phyloP scores from a whole-genome alignment of 30 jellyfish, hydroid and myxozoan genomes.

The Turritopsis dohrnii region DNA sequence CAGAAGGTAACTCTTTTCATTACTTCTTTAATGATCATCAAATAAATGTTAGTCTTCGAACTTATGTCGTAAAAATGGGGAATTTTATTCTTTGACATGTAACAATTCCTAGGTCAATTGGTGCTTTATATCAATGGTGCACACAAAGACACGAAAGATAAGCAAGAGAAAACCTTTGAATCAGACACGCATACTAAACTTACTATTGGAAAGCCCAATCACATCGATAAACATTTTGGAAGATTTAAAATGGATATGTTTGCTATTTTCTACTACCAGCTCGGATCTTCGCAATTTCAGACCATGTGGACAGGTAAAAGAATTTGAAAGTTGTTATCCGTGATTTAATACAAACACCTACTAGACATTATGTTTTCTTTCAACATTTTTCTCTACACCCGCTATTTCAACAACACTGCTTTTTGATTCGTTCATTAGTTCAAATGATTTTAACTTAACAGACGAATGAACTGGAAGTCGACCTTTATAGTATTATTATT shows the following conservation, averaged over 20 bases:
- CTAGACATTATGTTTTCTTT: too few species aligned
- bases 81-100: background rate
- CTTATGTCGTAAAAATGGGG: background rate
- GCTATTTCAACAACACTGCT: too few species aligned
- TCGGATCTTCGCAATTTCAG: slow-evolving; percentile 14
- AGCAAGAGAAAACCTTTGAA: slow-evolving; percentile 43
- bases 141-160: slow-evolving; percentile 27
- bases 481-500: too few species aligned
- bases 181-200: slow-evolving; percentile 61
- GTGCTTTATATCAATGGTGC: slow-evolving; percentile 47
- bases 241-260: slow-evolving; percentile 70
- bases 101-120: slow-evolving; percentile 16
- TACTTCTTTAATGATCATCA: background rate
- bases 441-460: too few species aligned
- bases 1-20: slow-evolving; percentile 24
- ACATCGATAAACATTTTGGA: slow-evolving; percentile 74
- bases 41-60: background rate
- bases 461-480: too few species aligned
- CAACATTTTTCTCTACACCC: background rate
- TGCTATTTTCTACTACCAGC: slow-evolving; percentile 53
- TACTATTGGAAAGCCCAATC: slow-evolving; percentile 90
- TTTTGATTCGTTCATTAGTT: too few species aligned
- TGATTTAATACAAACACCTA: too few species aligned
- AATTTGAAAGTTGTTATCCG: too few species aligned
- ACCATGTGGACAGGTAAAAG: background rate